Percentiles rank a stretch among this genome's conserved stretches.
These are phyloP conservation scores for Molorchus minor DNA, from an alignment of 2,888 invertebrate genomes.

Conservation along the genomic window DNA sequence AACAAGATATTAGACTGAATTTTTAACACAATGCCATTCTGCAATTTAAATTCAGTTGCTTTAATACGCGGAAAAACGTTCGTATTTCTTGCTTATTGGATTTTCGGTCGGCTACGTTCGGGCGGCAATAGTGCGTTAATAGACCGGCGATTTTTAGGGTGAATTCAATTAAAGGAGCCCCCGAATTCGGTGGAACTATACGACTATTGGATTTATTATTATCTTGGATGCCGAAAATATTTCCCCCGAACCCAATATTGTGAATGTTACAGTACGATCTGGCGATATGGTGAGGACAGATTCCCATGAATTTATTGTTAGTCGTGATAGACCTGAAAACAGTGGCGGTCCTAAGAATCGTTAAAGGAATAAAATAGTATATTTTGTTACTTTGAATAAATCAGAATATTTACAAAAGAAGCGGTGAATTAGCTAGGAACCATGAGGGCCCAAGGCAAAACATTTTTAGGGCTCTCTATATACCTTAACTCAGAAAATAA, in stretches of 20 bases:
- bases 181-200: slow-evolving; percentile 41
- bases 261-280: no score
- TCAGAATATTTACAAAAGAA: no score
- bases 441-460: no score
- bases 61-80: slow-evolving; percentile 39
- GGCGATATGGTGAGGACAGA: no score
- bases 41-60: slow-evolving; percentile 52
- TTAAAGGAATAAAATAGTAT: no score
- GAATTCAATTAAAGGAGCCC: slow-evolving; percentile 44
- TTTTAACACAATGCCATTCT: slow-evolving; percentile 53
- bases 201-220: slow-evolving; percentile 36
- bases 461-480: no score
- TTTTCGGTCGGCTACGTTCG: slow-evolving; percentile 36
- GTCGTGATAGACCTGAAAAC: no score
- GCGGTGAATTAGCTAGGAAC: no score
- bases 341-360: no score
- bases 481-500: no score
- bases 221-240: slow-evolving; percentile 26
- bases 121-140: slow-evolving; percentile 42
- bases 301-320: no score
- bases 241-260: slow-evolving; percentile 14
- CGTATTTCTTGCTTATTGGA: slow-evolving; percentile 37
- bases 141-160: slow-evolving; percentile 41
- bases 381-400: no score
- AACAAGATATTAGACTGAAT: slow-evolving; percentile 56